Conservation (phyloP, 2,888 invertebrate species). For the Chirona hameri region DNA sequence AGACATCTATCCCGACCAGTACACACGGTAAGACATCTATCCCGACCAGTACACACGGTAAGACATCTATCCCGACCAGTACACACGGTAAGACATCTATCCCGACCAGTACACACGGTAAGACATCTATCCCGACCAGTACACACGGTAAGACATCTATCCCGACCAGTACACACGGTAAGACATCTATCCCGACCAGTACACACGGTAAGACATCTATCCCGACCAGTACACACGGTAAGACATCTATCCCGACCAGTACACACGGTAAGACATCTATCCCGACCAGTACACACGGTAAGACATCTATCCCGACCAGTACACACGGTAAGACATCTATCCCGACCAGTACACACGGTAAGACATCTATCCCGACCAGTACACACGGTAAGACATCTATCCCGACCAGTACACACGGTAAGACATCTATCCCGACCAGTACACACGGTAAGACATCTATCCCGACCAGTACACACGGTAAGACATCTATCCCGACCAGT, state of each 20-base stretch:
- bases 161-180: background rate
- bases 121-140: background rate
- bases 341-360: background rate
- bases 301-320: background rate
- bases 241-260: background rate
- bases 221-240: background rate
- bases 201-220: background rate
- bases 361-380: background rate
- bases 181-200: background rate
- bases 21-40: background rate
- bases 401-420: background rate
- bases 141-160: background rate
- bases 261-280: background rate
- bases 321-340: background rate
- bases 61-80: background rate
- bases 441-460: background rate
- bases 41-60: background rate
- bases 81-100: background rate
- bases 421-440: background rate
- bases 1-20: background rate
- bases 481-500: background rate
- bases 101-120: background rate
- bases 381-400: background rate
- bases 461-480: background rate
- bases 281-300: background rate